These are phyloP conservation scores for Campaea margaritaria DNA, from an alignment of 2,888 invertebrate species.

Conservation along the genomic window DNA sequence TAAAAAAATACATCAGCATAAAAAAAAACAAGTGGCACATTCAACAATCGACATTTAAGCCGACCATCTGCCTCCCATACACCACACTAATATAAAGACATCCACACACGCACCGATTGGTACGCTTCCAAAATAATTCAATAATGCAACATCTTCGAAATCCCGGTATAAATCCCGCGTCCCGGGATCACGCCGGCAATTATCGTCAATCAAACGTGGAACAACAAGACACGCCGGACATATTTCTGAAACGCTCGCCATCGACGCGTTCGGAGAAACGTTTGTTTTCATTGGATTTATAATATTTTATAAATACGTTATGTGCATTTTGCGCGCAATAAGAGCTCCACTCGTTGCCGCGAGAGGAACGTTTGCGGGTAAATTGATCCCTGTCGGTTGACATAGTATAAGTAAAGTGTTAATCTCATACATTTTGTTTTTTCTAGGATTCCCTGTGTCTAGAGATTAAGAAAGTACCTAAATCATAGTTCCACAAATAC, in stretches of 20 bases:
- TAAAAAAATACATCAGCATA: too few relatives aligned
- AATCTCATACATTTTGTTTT: too few relatives aligned
- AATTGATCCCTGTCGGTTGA: not conserved
- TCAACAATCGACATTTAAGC: not conserved
- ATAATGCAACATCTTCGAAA: conserved; percentile 32
- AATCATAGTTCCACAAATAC: too few relatives aligned
- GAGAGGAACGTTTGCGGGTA: conserved; percentile 2
- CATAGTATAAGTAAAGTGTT: too few relatives aligned
- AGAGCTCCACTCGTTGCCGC: conserved; percentile 19
- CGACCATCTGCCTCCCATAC: not conserved
- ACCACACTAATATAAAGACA: conserved; percentile 24
- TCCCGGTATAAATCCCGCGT: conserved; percentile 37
- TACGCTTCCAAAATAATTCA: conserved; percentile 40
- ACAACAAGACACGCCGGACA: conserved; percentile 51
- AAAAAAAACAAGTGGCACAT: too few relatives aligned
- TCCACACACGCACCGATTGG: conserved; percentile 26
- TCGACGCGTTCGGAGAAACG: conserved; percentile 49
- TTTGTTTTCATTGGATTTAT: conserved; percentile 67
- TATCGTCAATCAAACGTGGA: conserved; percentile 57
- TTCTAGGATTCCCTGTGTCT: too few relatives aligned
- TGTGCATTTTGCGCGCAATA: conserved; percentile 35
- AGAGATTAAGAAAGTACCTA: too few relatives aligned
- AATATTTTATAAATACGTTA: conserved; percentile 56
- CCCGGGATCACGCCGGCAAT: conserved; percentile 40
- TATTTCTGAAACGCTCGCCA: conserved; percentile 39